These are phyloP conservation scores for Entomobrya proxima DNA, from an alignment of 2,888 invertebrate species.

Conservation along the genomic window DNA sequence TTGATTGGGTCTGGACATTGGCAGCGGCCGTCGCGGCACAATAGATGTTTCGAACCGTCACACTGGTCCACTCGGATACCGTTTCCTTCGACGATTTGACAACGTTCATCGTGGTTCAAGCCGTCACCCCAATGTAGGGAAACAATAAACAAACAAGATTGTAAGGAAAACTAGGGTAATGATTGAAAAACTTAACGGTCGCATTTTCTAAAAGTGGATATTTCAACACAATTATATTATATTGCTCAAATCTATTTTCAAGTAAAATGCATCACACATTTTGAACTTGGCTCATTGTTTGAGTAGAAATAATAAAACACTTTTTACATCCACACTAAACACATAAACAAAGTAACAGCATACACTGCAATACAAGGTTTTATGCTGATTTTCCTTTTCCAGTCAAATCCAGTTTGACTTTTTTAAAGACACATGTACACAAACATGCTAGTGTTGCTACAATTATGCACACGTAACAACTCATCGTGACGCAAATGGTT, in stretches of 20 bases:
- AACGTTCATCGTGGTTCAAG: conserved; percentile 26
- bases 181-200: background rate
- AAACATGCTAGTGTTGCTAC: no score
- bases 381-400: conserved; percentile 2
- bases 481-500: no score
- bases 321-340: background rate
- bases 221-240: background rate
- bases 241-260: background rate
- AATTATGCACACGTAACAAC: no score
- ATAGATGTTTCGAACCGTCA: background rate
- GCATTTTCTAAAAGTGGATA: background rate
- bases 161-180: background rate
- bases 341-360: background rate
- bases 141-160: background rate
- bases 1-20: conserved; percentile 49
- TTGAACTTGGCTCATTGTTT: background rate
- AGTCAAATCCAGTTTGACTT: background rate
- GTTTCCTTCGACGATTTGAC: conserved; percentile 28
- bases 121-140: background rate
- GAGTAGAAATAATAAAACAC: background rate
- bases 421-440: background rate
- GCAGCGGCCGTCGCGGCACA: conserved; percentile 34
- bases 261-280: background rate
- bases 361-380: background rate
- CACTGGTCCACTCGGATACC: conserved; percentile 38